Conservation (phyloP, 2,113 vertebrate genomes). For the Spermophilus dauricus region DNA sequence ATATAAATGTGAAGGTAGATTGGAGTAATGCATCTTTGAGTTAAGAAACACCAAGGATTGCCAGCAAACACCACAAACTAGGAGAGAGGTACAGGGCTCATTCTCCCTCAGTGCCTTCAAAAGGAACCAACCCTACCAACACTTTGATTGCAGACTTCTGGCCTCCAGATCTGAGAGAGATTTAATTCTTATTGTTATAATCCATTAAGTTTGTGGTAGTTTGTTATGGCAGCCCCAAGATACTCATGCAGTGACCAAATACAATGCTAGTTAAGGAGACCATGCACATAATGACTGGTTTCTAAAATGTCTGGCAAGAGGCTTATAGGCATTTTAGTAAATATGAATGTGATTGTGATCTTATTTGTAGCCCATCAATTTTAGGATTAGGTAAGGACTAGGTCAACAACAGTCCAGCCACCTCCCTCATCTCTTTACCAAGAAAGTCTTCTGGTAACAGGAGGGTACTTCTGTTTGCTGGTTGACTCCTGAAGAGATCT, state of each 20-base stretch:
- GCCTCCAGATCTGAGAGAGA: neutral
- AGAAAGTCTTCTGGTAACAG: neutral
- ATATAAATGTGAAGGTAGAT: neutral
- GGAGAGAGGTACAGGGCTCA: neutral
- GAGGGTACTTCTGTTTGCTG: neutral
- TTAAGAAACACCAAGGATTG: neutral
- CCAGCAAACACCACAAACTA: neutral
- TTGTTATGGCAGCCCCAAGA: neutral
- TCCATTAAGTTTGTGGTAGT: neutral
- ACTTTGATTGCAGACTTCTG: neutral
- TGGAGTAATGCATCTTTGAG: neutral
- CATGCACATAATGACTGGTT: too few relatives aligned
- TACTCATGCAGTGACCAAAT: neutral
- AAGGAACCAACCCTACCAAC: neutral
- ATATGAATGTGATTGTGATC: neutral
- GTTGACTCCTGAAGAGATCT: neutral
- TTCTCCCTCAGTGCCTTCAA: neutral
- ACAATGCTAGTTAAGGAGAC: neutral
- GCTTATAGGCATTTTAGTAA: neutral
- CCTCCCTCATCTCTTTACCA: neutral
- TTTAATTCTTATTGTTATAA: neutral
- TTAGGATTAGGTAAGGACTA: neutral
- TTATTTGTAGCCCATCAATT: neutral
- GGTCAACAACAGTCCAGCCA: neutral
- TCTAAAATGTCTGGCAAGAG: neutral